These are phyloP conservation scores for Psylliodes chrysocephalus DNA, from an alignment of 2,888 invertebrate genomes.

Conservation along the genomic window DNA sequence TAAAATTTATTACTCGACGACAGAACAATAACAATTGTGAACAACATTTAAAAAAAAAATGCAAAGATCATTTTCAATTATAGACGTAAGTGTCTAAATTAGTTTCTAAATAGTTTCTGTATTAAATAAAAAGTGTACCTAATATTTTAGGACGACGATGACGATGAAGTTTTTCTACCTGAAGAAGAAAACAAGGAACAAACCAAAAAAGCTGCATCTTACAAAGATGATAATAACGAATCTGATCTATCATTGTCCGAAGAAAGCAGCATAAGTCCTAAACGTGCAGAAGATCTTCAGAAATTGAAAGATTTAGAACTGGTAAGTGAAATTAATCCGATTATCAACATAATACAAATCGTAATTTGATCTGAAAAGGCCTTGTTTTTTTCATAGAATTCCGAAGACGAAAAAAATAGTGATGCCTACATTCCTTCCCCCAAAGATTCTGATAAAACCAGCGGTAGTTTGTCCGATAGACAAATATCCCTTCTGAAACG, in stretches of 20 bases:
- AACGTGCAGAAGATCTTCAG: constrained; percentile 24
- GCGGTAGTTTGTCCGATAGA: not conserved
- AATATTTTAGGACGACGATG: constrained; percentile 27
- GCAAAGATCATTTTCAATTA: constrained; percentile 43
- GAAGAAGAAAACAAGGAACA: constrained; percentile 27
- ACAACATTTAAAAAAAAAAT: constrained; percentile 22
- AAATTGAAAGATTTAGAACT: constrained; percentile 13
- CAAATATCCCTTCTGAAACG: not conserved
- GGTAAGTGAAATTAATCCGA: constrained; percentile 14
- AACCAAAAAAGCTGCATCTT: constrained; percentile 19
- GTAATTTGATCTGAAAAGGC: no score
- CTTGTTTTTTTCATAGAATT: not conserved
- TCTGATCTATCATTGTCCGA: constrained; percentile 61
- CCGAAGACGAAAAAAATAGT: no score
- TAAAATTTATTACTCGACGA: no score
- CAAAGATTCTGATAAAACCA: not conserved
- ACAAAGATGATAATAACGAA: constrained; percentile 28
- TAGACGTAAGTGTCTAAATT: constrained; percentile 40
- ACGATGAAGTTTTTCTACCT: constrained; percentile 23
- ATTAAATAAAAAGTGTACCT: not conserved
- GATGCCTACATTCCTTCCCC: not conserved
- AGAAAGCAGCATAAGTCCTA: constrained; percentile 44
- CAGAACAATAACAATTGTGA: no score
- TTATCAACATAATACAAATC: no score
- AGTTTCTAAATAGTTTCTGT: not conserved